Evolutionary conservation across 64 coral and sea anemone species (phyloP).

Genomic region (Montipora sp.): DNA sequence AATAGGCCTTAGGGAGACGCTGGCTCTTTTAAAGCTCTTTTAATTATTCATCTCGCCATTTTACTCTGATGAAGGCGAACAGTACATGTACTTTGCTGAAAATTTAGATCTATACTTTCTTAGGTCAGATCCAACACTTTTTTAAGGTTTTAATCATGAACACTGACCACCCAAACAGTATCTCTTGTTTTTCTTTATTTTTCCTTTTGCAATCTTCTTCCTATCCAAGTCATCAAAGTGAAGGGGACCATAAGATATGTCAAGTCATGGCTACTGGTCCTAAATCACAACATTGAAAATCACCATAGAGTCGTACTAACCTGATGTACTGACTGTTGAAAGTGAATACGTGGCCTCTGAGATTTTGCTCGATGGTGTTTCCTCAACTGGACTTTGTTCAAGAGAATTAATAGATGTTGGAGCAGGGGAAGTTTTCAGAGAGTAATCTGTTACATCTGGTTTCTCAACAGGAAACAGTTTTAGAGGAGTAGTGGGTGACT

Average conservation of each 20-base stretch:
- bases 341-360: not conserved
- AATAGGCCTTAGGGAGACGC: too few species aligned
- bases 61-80: too few species aligned
- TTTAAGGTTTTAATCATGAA: too few species aligned
- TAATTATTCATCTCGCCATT: too few species aligned
- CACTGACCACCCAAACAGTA: too few species aligned
- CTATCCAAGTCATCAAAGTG: too few species aligned
- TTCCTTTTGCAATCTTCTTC: too few species aligned
- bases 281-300: not conserved
- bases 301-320: not conserved
- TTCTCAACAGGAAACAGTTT: slow-evolving; percentile 44
- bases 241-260: not conserved
- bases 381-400: not conserved
- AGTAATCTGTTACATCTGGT: not conserved
- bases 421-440: not conserved
- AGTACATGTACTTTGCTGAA: too few species aligned
- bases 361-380: slow-evolving; percentile 24
- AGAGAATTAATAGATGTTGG: slow-evolving; percentile 6
- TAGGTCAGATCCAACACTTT: too few species aligned
- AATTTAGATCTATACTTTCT: too few species aligned
- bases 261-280: not conserved
- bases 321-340: slow-evolving; percentile 19
- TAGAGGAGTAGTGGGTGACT: not conserved
- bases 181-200: too few species aligned
- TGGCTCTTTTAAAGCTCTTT: too few species aligned